A percentile compares a stretch with the other conserved stretches of the same genome.
Conservation (phyloP, 2,888 invertebrate genomes). For the Drosophila kuntzei region DNA sequence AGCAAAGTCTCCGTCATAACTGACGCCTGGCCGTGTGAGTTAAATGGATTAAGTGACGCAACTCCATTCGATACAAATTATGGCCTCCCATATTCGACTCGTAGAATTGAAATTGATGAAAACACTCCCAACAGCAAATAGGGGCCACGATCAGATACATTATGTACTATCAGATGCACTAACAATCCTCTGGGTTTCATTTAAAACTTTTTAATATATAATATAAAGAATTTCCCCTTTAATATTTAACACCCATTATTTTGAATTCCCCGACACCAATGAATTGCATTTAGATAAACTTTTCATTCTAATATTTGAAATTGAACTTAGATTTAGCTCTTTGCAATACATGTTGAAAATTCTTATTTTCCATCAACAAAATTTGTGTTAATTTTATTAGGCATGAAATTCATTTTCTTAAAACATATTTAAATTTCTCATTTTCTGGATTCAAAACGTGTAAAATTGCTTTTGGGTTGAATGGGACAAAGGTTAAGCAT, state of each 20-base stretch:
- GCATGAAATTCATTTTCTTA: no score
- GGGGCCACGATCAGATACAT: constrained; percentile 44
- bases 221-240: neutral
- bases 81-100: constrained; percentile 45
- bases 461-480: no score
- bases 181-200: neutral
- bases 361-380: no score
- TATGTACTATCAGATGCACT: constrained; percentile 5
- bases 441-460: no score
- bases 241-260: neutral
- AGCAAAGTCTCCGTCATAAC: constrained; percentile 54
- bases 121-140: constrained; percentile 39
- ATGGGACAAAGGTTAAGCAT: no score
- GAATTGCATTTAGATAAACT: neutral
- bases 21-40: constrained; percentile 57
- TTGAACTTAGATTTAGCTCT: neutral
- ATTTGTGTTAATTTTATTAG: no score
- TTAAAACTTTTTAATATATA: neutral
- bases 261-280: neutral
- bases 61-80: constrained; percentile 71
- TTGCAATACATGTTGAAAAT: neutral
- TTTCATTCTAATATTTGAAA: neutral
- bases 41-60: constrained; percentile 78
- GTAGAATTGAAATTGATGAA: constrained; percentile 48
- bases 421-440: no score